phyloP scores from a whole-genome alignment of 2,113 vertebrate species.

The Hemibagrus wyckioides region DNA sequence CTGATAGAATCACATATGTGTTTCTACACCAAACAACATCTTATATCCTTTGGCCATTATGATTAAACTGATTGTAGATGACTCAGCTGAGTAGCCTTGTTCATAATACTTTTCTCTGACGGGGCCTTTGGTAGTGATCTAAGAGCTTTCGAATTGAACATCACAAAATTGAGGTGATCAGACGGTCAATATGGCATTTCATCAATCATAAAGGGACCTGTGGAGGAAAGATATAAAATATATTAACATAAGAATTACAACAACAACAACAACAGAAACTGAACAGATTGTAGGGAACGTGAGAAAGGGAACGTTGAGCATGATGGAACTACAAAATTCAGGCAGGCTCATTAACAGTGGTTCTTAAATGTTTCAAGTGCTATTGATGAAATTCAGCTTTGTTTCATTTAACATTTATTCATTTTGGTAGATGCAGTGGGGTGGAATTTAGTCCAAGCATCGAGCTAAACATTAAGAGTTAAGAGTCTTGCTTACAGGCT shows the following conservation, averaged over 20 bases:
- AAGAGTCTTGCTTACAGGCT: background rate
- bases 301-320: background rate
- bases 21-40: slow-evolving; percentile 46
- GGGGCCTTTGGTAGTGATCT: slow-evolving; percentile 39
- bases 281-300: background rate
- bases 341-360: background rate
- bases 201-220: slow-evolving; percentile 61
- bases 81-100: background rate
- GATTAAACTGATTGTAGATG: slow-evolving; percentile 11
- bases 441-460: background rate
- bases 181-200: slow-evolving; percentile 44
- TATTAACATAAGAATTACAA: slow-evolving; percentile 57
- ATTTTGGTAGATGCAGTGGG: background rate
- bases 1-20: background rate
- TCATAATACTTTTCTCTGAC: slow-evolving; percentile 3
- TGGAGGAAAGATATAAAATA: slow-evolving; percentile 51
- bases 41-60: slow-evolving; percentile 58
- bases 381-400: background rate
- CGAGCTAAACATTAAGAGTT: background rate
- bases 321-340: background rate
- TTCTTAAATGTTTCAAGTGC: background rate
- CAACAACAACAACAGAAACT: slow-evolving; percentile 35
- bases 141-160: slow-evolving; percentile 50
- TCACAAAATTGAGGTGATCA: slow-evolving; percentile 45
- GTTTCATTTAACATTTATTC: background rate